Conservation (phyloP, 23 tunicate genomes). For the Aplidium turbinatum region DNA sequence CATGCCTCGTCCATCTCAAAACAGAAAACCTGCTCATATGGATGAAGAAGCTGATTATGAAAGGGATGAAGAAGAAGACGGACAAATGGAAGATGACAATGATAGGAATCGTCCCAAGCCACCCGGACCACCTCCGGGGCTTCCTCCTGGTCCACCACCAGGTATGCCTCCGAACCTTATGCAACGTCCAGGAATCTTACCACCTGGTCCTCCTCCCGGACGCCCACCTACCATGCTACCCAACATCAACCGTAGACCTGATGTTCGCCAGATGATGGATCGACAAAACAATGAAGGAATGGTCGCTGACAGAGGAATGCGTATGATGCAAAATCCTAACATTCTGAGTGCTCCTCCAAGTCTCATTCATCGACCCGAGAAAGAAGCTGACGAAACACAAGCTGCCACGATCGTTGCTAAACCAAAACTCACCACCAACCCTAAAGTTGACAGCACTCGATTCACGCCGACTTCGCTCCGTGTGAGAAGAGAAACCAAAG, state of each 20-base stretch:
- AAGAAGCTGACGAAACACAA: slow-evolving; percentile 39
- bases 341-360: slow-evolving; percentile 92
- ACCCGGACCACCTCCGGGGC: slow-evolving; percentile 96
- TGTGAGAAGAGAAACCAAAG: slow-evolving; percentile 51
- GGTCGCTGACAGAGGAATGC: slow-evolving; percentile 7
- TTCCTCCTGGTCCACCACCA: slow-evolving; percentile 96
- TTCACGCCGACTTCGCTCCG: slow-evolving; percentile 91
- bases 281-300: slow-evolving; percentile 4
- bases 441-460: slow-evolving; percentile 75
- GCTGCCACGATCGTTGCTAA: slow-evolving; percentile 79
- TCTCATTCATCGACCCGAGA: slow-evolving; percentile 69
- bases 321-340: slow-evolving; percentile 50
- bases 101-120: slow-evolving; percentile 46
- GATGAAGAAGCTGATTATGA: slow-evolving; percentile 30
- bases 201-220: slow-evolving; percentile 96
- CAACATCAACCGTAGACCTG: slow-evolving; percentile 10
- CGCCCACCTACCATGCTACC: slow-evolving; percentile 70
- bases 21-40: not conserved
- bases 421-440: slow-evolving; percentile 72
- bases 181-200: slow-evolving; percentile 54
- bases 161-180: slow-evolving; percentile 74
- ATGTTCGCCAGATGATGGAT: slow-evolving; percentile 15
- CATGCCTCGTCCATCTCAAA: slow-evolving; percentile 35
- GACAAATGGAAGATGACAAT: slow-evolving; percentile 19
- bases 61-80: slow-evolving; percentile 25